phyloP scores from a whole-genome alignment of 2,113 vertebrate species.

The Corydoras maculifer region DNA sequence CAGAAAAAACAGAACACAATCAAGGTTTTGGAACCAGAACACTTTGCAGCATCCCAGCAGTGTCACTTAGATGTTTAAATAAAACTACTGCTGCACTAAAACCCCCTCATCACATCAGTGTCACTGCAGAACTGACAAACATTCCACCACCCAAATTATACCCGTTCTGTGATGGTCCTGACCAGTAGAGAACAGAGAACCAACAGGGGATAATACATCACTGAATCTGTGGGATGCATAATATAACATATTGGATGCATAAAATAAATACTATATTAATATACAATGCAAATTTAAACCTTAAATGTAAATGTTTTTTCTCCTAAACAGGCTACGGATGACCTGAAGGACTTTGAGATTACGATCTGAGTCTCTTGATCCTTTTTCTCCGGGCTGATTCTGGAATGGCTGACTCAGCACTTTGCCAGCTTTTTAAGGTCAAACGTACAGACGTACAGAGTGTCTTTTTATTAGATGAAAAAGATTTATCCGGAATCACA shows the following conservation, averaged over 20 bases:
- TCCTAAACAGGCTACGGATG: background rate
- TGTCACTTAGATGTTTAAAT: background rate
- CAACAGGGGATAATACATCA: too few relatives aligned
- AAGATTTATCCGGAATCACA: too few relatives aligned
- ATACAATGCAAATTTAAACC: too few relatives aligned
- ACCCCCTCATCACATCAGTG: too few relatives aligned
- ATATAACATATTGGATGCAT: too few relatives aligned
- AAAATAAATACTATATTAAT: too few relatives aligned
- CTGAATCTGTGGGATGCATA: too few relatives aligned
- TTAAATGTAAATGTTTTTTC: too few relatives aligned
- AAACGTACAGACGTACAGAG: background rate
- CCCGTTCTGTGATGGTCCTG: too few relatives aligned
- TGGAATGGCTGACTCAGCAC: constrained; percentile 4
- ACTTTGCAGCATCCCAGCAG: background rate
- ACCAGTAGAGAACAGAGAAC: too few relatives aligned
- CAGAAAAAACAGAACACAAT: background rate
- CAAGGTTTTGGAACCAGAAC: background rate
- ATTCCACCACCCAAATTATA: too few relatives aligned
- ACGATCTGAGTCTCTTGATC: background rate
- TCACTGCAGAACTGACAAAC: too few relatives aligned
- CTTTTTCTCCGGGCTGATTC: background rate
- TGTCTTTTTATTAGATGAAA: background rate
- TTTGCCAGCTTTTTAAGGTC: constrained; percentile 10
- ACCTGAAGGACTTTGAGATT: constrained; percentile 1
- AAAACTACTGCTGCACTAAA: background rate